These are phyloP conservation scores for Pediacus dermestoides DNA, from an alignment of 2,888 invertebrate genomes.

Conservation along the genomic window DNA sequence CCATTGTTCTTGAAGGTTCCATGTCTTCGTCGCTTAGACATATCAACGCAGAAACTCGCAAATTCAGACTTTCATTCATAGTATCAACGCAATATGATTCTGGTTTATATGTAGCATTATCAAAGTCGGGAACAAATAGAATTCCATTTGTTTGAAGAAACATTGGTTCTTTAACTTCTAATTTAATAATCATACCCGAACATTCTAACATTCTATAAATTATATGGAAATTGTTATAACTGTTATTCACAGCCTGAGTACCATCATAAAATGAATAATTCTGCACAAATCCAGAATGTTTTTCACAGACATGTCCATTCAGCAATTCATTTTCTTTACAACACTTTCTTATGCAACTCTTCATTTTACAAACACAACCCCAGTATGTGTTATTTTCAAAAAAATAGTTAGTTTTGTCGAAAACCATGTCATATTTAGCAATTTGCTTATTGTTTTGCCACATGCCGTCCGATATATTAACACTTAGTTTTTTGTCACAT, in stretches of 20 bases:
- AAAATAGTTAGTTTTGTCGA: slow-evolving; percentile 18
- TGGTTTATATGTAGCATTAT: slow-evolving; percentile 8
- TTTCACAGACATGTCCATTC: too few relatives aligned
- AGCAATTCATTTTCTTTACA: slow-evolving; percentile 16
- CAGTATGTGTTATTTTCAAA: slow-evolving; percentile 9
- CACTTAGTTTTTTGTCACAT: slow-evolving; percentile 10
- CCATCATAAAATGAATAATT: too few relatives aligned
- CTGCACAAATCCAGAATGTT: too few relatives aligned
- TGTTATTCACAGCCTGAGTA: too few relatives aligned
- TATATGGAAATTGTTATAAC: too few relatives aligned
- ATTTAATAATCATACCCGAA: too few relatives aligned
- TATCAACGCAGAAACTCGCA: slow-evolving; percentile 9
- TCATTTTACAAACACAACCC: slow-evolving; percentile 27
- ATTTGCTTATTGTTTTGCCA: slow-evolving; percentile 8
- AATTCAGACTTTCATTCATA: slow-evolving; percentile 5
- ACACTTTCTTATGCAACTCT: slow-evolving; percentile 29
- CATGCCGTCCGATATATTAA: slow-evolving; percentile 21
- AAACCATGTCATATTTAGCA: slow-evolving; percentile 18
- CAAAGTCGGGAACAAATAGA: slow-evolving; percentile 11
- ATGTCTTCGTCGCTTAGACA: slow-evolving; percentile 12
- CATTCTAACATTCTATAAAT: too few relatives aligned
- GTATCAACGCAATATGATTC: slow-evolving; percentile 19
- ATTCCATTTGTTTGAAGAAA: slow-evolving; percentile 18
- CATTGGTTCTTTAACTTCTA: too few relatives aligned
- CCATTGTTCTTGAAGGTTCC: too few relatives aligned